These are phyloP conservation scores for Xestobium rufovillosum DNA, from an alignment of 2,888 invertebrate genomes.

Conservation along the genomic window DNA sequence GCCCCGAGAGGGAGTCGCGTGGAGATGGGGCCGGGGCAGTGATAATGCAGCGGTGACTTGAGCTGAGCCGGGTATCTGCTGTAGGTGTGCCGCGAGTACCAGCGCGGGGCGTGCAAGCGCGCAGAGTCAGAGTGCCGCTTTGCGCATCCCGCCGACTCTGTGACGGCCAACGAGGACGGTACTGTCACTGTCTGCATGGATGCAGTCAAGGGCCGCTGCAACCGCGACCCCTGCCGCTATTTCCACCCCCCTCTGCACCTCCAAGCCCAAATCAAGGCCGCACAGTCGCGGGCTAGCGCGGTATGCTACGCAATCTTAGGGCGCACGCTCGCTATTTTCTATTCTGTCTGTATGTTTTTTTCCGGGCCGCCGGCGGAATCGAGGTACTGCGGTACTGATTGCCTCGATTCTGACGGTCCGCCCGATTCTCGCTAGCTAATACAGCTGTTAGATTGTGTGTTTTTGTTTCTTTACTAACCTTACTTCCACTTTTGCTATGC, in stretches of 20 bases:
- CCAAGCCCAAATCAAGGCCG: conserved; percentile 97
- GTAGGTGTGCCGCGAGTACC: conserved; percentile 97
- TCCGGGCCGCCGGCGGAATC: background rate
- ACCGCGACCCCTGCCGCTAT: conserved; percentile 99
- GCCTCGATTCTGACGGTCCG: background rate
- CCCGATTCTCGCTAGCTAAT: no score
- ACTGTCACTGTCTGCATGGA: conserved; percentile 99
- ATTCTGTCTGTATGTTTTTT: conserved; percentile 12
- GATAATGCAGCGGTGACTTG: conserved; percentile 39
- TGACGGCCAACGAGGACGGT: conserved; percentile 95
- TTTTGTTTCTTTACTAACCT: no score
- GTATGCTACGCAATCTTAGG: conserved; percentile 65
- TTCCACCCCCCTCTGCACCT: conserved; percentile 99
- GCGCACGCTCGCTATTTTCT: conserved; percentile 43
- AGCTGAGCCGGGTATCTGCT: conserved; percentile 45
- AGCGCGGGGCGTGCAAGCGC: conserved; percentile 97
- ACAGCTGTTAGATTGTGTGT: no score
- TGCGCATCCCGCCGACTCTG: conserved; percentile 97
- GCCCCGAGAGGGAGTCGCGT: background rate
- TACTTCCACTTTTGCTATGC: no score
- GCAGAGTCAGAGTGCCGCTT: conserved; percentile 97
- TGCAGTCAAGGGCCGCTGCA: conserved; percentile 98
- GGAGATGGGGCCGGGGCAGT: conserved; percentile 20
- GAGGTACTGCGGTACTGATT: background rate
- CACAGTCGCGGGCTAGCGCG: conserved; percentile 89